Conservation (phyloP, 2,113 vertebrate genomes). For the Probosciger aterrimus region DNA sequence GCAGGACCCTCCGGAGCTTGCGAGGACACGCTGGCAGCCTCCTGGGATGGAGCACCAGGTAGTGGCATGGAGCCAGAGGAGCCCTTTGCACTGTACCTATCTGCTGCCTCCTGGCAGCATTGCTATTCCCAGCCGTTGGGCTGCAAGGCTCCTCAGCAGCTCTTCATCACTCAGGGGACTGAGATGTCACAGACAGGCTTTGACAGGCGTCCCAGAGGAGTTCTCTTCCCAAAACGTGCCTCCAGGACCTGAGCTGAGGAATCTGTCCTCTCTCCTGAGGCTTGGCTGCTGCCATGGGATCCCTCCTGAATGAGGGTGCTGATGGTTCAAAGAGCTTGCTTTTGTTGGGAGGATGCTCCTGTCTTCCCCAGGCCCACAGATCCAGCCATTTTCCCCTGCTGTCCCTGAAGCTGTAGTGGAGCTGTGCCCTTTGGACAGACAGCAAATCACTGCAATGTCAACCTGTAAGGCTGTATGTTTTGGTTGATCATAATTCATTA, state of each 20-base stretch:
- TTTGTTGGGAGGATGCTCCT: not conserved
- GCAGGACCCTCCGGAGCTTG: not conserved
- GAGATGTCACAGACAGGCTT: not conserved
- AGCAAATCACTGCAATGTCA: not conserved
- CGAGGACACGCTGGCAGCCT: not conserved
- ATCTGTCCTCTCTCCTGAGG: not conserved
- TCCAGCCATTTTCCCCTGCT: not conserved
- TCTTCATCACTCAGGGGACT: not conserved
- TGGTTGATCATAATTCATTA: not conserved
- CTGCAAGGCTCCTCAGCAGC: not conserved
- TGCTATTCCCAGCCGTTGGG: not conserved
- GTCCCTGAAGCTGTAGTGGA: not conserved
- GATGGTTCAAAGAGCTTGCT: not conserved
- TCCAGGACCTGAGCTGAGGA: not conserved
- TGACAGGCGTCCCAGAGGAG: not conserved
- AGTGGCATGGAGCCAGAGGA: not conserved
- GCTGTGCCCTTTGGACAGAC: not conserved
- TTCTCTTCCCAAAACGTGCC: not conserved
- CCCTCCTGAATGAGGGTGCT: not conserved
- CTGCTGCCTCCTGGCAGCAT: not conserved
- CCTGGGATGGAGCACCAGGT: not conserved
- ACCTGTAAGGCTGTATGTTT: not conserved
- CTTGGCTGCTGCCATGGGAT: not conserved
- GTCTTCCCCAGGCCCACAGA: not conserved
- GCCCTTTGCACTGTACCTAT: not conserved